Evolutionary conservation across 2,113 vertebrate species (phyloP), one percentile per base, ranked within the genome.

Genomic region (Hippocampus comes): DNA sequence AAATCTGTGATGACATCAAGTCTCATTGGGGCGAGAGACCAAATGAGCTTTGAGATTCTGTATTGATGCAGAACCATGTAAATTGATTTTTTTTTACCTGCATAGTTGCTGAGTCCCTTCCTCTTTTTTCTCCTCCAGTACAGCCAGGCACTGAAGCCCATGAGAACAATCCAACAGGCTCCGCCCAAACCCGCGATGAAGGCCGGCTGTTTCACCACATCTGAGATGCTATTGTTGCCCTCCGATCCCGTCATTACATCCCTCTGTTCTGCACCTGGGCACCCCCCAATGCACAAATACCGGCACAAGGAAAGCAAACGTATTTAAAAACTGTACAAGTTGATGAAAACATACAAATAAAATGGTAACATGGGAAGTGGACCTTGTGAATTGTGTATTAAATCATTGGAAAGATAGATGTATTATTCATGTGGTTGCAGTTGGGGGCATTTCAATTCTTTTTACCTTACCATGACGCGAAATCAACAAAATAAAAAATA

Each of bases 111-210:
- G 68, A 98, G 95, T 17, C 96, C 96, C 92, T 98, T 98, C 89
- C 96, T 95, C 90, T 98, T 98, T 94, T 98, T 98, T 81, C 96
- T 94, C 82, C 96, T 82, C 95, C 96, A 98, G 79, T 98, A 98
- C 1, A 98, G 86, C 96, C 96, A 98, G 81, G 96, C 95, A 83
- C 96, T 98, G 92, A 98, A 98, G 78, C 96, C 96, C 96, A 98
- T 98, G 82, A 98, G 90, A 77, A 98, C 96, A 73, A 98, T 96
- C 96, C 96, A 98, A 84, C 96, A 98, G 20, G 96, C 96, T 66
- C 96, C 96, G 78, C 96, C 96, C 25, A 98, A 92, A 64, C 96
- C 96, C 18, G 96, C 96, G 53, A 98, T 98, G 81, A 98, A 98
- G 82, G 96, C 96, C 20, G 96, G 96, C 80, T 98, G 96, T 88